Conservation (phyloP, 2,888 invertebrate genomes). For the Xanthia icteritia region DNA sequence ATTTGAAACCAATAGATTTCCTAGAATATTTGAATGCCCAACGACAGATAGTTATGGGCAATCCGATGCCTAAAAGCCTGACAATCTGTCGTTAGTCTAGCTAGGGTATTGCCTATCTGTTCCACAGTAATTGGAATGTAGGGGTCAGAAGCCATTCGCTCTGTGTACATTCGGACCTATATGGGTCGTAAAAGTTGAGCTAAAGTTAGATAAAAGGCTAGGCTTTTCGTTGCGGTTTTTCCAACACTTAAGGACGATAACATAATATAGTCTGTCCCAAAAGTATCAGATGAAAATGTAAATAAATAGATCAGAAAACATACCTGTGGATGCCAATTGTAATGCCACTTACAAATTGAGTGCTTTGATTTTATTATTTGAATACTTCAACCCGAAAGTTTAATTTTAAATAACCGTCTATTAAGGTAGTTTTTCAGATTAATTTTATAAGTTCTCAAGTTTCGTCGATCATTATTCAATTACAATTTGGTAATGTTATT, state of each 20-base stretch:
- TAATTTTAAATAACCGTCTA: neutral
- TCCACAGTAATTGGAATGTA: constrained; percentile 42
- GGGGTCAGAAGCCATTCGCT: constrained; percentile 17
- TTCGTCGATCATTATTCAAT: too few relatives aligned
- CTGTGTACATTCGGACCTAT: neutral
- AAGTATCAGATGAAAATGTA: neutral
- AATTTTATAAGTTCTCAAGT: neutral
- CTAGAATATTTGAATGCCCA: neutral
- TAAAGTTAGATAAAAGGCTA: constrained; percentile 9
- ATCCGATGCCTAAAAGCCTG: constrained; percentile 23
- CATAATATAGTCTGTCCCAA: neutral
- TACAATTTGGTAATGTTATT: too few relatives aligned
- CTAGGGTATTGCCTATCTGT: constrained; percentile 25
- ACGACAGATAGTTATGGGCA: neutral
- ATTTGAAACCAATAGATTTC: neutral
- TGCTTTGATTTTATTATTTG: neutral
- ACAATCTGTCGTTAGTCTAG: constrained; percentile 8
- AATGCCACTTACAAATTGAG: neutral
- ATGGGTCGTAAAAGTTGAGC: constrained; percentile 4
- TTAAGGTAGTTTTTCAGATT: neutral
- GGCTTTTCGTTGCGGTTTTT: neutral
- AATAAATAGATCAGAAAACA: neutral
- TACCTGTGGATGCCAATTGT: neutral
- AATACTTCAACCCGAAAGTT: neutral
- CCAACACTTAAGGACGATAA: neutral